phyloP scores from a whole-genome alignment of 2,888 invertebrate species.

The Agrilus mali region DNA sequence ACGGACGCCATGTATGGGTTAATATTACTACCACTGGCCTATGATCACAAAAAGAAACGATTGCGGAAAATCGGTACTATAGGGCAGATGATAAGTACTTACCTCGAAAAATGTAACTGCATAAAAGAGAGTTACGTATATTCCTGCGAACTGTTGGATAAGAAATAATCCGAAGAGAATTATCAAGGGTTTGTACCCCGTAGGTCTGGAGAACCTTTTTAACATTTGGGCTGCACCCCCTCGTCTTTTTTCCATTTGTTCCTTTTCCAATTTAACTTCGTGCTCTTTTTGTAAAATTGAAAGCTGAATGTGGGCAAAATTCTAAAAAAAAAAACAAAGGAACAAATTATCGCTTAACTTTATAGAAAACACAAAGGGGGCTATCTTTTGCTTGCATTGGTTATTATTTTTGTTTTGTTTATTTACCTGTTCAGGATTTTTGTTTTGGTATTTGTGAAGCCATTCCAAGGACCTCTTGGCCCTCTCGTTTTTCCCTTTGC shows the following conservation, averaged over 20 bases:
- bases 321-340: slow-evolving; percentile 20
- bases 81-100: slow-evolving; percentile 1
- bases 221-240: slow-evolving; percentile 27
- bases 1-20: slow-evolving; percentile 44
- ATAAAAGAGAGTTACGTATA: slow-evolving; percentile 48
- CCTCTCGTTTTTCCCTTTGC: slow-evolving; percentile 40
- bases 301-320: slow-evolving; percentile 39
- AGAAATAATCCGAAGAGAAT: slow-evolving; percentile 42
- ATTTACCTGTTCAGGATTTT: slow-evolving; percentile 31
- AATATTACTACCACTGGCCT: slow-evolving; percentile 40
- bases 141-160: slow-evolving; percentile 48
- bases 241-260: slow-evolving; percentile 26
- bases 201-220: slow-evolving; percentile 38
- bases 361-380: too few relatives aligned
- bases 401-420: too few relatives aligned
- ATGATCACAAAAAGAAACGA: slow-evolving; percentile 12
- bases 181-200: slow-evolving; percentile 44
- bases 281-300: slow-evolving; percentile 40
- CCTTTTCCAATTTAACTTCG: slow-evolving; percentile 34
- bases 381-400: too few relatives aligned
- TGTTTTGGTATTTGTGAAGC: slow-evolving; percentile 36
- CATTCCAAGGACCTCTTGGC: slow-evolving; percentile 40
- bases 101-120: slow-evolving; percentile 47
- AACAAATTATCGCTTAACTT: too few relatives aligned
- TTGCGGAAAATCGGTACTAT: neutral